phyloP scores from a whole-genome alignment of 30 jellyfish, hydroid and myxozoan species.

The Catostylus mosaicus region DNA sequence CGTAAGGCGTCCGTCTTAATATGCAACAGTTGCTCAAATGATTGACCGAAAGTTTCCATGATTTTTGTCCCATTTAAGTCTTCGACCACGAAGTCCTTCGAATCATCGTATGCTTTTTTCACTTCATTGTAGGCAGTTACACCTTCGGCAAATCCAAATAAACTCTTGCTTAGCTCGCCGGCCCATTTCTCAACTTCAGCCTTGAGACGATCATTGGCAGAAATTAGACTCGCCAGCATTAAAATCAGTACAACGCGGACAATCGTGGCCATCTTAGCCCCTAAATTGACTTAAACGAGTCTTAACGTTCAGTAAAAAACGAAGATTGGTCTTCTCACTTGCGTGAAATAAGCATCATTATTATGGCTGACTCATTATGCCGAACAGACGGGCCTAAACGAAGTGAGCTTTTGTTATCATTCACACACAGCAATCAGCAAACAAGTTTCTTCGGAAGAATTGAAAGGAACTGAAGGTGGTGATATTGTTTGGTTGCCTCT shows the following conservation, averaged over 20 bases:
- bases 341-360: background rate
- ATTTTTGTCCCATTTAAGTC: slow-evolving; percentile 53
- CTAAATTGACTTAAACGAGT: background rate
- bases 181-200: slow-evolving; percentile 26
- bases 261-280: slow-evolving; percentile 5
- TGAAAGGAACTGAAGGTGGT: slow-evolving; percentile 63
- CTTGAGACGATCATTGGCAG: background rate
- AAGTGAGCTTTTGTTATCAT: slow-evolving; percentile 13
- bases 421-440: slow-evolving; percentile 25
- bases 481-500: slow-evolving; percentile 63
- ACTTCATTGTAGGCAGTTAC: slow-evolving; percentile 53
- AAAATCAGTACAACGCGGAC: slow-evolving; percentile 15
- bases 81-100: slow-evolving; percentile 11
- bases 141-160: slow-evolving; percentile 25
- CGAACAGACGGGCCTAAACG: background rate
- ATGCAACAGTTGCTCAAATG: slow-evolving; percentile 31
- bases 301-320: too few relatives aligned
- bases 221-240: background rate
- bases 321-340: too few relatives aligned
- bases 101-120: slow-evolving; percentile 1
- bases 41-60: slow-evolving; percentile 18
- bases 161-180: slow-evolving; percentile 5
- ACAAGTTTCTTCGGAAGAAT: slow-evolving; percentile 33
- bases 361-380: background rate
- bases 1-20: slow-evolving; percentile 44